Evolutionary conservation across 2,888 invertebrate species (phyloP).

Genomic region (Tribolium freemani): DNA sequence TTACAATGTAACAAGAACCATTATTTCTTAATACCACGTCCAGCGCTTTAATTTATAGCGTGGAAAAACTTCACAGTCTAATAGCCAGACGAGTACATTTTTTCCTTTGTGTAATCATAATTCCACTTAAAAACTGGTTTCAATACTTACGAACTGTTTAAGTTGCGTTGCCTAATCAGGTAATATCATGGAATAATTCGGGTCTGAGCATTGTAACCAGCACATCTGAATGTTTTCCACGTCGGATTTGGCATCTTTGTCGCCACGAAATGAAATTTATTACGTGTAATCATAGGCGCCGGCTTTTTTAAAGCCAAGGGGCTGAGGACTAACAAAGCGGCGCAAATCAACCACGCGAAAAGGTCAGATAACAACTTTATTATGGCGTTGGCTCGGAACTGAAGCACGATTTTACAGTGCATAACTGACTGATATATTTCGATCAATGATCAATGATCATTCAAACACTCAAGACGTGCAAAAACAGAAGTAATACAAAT

Average conservation of each 20-base stretch:
- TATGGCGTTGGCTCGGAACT: not conserved
- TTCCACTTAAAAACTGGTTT: slow-evolving; percentile 55
- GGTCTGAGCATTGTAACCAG: slow-evolving; percentile 44
- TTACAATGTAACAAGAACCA: slow-evolving; percentile 33
- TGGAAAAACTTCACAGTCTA: slow-evolving; percentile 51
- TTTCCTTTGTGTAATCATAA: slow-evolving; percentile 50
- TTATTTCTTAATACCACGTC: slow-evolving; percentile 39
- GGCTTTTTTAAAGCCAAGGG: not conserved
- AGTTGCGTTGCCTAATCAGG: slow-evolving; percentile 53
- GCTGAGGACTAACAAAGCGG: not conserved
- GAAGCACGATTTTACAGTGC: not conserved
- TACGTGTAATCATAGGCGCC: slow-evolving; percentile 1
- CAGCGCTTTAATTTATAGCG: slow-evolving; percentile 47
- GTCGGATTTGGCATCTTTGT: slow-evolving; percentile 9
- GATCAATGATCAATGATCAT: no score
- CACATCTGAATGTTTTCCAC: slow-evolving; percentile 5
- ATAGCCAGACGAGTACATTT: slow-evolving; percentile 46
- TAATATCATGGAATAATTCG: slow-evolving; percentile 52
- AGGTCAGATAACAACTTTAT: not conserved
- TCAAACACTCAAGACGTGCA: no score
- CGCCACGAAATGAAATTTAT: slow-evolving; percentile 10
- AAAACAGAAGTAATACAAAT: no score
- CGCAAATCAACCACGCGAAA: not conserved
- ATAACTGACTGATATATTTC: no score
- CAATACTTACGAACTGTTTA: slow-evolving; percentile 47